phyloP scores from a whole-genome alignment of 1,140 invertebrate genomes.

The Delia radicum region DNA sequence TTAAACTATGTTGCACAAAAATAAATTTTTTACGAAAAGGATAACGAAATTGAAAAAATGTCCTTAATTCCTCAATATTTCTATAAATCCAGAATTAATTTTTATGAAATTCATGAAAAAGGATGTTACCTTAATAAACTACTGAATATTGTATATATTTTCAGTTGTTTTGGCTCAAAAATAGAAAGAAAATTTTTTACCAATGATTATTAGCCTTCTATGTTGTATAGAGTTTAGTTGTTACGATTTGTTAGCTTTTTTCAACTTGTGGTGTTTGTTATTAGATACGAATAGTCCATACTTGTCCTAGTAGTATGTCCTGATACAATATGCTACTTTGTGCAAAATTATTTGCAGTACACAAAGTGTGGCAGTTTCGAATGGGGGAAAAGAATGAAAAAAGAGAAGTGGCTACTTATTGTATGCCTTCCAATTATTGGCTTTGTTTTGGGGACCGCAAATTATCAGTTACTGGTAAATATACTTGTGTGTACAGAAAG shows the following conservation, averaged over 20 bases:
- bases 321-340: not conserved
- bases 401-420: conserved; percentile 9
- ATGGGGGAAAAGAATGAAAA: not conserved
- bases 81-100: too few relatives aligned
- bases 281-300: not conserved
- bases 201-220: not conserved
- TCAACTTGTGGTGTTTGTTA: conserved; percentile 13
- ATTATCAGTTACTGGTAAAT: conserved; percentile 7
- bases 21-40: too few relatives aligned
- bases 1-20: too few relatives aligned
- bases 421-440: conserved; percentile 9
- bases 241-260: conserved; percentile 12
- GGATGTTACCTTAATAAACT: too few relatives aligned
- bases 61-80: too few relatives aligned
- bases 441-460: conserved; percentile 3
- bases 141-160: too few relatives aligned
- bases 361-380: not conserved
- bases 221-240: not conserved
- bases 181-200: too few relatives aligned
- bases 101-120: too few relatives aligned
- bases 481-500: too few relatives aligned
- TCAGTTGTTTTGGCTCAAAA: too few relatives aligned
- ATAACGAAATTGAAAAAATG: too few relatives aligned
- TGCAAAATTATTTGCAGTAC: not conserved
- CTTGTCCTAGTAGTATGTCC: not conserved